Conservation (phyloP, 2,797 vertebrate genomes). For the Takifugu rubripes region DNA sequence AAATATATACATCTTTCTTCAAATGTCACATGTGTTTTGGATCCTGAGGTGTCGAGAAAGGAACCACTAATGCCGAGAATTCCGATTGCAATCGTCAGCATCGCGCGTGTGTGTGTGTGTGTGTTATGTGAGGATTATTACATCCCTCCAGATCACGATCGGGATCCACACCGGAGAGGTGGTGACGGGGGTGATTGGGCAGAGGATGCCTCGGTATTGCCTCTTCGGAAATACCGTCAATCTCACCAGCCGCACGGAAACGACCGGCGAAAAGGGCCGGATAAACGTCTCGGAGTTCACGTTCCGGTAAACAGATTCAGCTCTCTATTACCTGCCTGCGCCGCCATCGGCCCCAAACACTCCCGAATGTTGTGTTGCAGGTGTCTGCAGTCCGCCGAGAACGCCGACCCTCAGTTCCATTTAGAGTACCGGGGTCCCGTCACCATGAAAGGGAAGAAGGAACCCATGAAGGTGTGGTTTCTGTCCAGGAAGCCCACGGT, state of each 20-base stretch:
- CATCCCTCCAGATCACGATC: slow-evolving; percentile 88
- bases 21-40: too few species aligned
- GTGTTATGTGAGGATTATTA: neutral
- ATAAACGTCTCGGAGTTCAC: slow-evolving; percentile 98
- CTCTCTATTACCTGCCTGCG: neutral
- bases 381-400: slow-evolving; percentile 93
- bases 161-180: slow-evolving; percentile 98
- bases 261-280: slow-evolving; percentile 94
- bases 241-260: slow-evolving; percentile 97
- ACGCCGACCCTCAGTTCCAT: slow-evolving; percentile 92
- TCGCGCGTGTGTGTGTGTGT: too few species aligned
- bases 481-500: slow-evolving; percentile 86
- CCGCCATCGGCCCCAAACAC: too few species aligned
- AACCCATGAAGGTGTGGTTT: slow-evolving; percentile 99
- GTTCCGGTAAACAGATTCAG: slow-evolving; percentile 79
- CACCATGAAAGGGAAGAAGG: slow-evolving; percentile 98
- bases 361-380: slow-evolving; percentile 61
- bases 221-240: slow-evolving; percentile 98
- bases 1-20: too few species aligned
- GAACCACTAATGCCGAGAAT: too few species aligned
- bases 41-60: too few species aligned
- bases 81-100: too few species aligned
- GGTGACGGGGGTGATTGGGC: slow-evolving; percentile 98
- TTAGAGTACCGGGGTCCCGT: slow-evolving; percentile 90
- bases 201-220: slow-evolving; percentile 97